Percentiles rank a stretch among this genome's conserved stretches.
phyloP scores from a whole-genome alignment of 1,140 invertebrate genomes.

The Nomia melanderi region DNA sequence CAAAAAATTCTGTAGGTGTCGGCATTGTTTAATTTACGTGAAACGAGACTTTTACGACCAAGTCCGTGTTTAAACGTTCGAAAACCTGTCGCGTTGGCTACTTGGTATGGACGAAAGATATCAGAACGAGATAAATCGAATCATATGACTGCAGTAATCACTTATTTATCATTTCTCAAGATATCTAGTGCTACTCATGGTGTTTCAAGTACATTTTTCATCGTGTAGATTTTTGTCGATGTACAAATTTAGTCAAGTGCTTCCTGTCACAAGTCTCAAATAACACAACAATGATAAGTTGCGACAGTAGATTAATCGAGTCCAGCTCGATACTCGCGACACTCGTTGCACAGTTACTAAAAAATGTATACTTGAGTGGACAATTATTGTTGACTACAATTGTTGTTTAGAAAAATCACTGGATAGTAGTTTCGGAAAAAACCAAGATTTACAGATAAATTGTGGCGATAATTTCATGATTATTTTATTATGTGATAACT shows the following conservation, averaged over 20 bases:
- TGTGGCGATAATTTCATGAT: too few relatives aligned
- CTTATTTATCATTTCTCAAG: conserved; percentile 17
- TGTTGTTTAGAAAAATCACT: too few relatives aligned
- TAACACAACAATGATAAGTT: neutral
- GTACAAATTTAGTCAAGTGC: neutral
- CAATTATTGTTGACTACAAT: too few relatives aligned
- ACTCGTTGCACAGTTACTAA: neutral
- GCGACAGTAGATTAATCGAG: neutral
- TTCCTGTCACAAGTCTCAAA: conserved; percentile 1
- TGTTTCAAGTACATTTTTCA: conserved; percentile 13
- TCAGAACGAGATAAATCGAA: neutral
- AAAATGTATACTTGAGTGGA: neutral
- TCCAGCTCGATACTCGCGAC: neutral
- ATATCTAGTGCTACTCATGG: neutral
- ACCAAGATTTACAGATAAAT: too few relatives aligned
- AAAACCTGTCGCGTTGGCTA: neutral
- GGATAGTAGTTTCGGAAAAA: too few relatives aligned
- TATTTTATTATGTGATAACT: too few relatives aligned
- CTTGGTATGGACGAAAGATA: neutral
- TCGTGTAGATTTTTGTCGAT: neutral
- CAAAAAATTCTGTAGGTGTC: neutral
- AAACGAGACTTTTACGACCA: neutral
- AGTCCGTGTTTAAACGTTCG: too few relatives aligned
- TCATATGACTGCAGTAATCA: conserved; percentile 40
- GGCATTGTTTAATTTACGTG: neutral